Evolutionary conservation across 2,888 invertebrate genomes (phyloP), one percentile per base, ranked within the genome.

Genomic region (Bruchidius siliquastri): DNA sequence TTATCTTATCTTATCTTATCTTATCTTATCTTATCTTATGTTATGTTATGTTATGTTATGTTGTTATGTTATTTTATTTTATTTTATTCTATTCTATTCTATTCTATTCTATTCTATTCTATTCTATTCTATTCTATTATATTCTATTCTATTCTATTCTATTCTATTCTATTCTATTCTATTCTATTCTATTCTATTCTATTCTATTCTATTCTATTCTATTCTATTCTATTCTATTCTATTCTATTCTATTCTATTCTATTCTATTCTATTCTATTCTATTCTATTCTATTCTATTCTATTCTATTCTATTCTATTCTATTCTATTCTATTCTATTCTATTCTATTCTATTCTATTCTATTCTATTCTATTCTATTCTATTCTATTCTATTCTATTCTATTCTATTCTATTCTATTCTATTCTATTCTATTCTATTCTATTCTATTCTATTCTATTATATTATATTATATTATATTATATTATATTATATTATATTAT

Each of bases 111-210:
- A n/a, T n/a, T n/a, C n/a, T n/a, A n/a, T n/a, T n/a, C n/a, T n/a
- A n/a, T n/a, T n/a, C n/a, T n/a, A n/a, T n/a, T 69, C 69, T 69
- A 69, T 69, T 69, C 21, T 69, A 20, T 69, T 69, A 2, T 69
- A 69, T n/a, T n/a, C n/a, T n/a, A n/a, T n/a, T n/a, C n/a, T n/a
- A n/a, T n/a, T n/a, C n/a, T n/a, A n/a, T n/a, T 69, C 69, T 69
- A 69, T 69, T 69, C 69, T 69, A 69, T 69, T 69, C 69, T 69
- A 20, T 69, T 69, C 69, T 69, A 69, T 69, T 69, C 21, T 69
- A 20, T 69, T 69, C 69, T 69, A 69, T 69, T 69, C 21, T 69
- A 20, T 69, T 69, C 69, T 69, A 69, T 69, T 69, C 69, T 69
- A 20, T 69, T 69, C 69, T 69, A 69, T 69, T 69, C 69, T 69